These are phyloP conservation scores for Poeciliopsis prolifica DNA, from an alignment of 2,113 vertebrate species.

Conservation along the genomic window DNA sequence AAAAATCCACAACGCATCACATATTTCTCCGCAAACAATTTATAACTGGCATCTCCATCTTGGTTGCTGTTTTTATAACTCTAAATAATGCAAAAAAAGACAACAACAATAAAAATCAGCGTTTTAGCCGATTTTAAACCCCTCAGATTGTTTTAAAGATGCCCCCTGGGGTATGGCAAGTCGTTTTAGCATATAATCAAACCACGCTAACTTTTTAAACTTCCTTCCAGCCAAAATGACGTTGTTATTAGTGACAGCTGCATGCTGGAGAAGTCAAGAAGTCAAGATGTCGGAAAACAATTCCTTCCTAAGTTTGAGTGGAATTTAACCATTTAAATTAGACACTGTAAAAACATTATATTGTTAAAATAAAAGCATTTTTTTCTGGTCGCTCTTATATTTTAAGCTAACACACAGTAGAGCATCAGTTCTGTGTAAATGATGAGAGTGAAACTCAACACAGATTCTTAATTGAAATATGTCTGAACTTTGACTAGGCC, in stretches of 20 bases:
- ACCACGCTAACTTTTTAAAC: not conserved
- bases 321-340: not conserved
- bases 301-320: not conserved
- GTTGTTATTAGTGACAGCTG: not conserved
- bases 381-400: not conserved
- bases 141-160: not conserved
- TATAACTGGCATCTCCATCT: constrained; percentile 31
- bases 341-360: not conserved
- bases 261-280: too few relatives aligned
- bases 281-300: not conserved
- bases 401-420: not conserved
- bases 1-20: constrained; percentile 65
- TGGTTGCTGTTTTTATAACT: constrained; percentile 5
- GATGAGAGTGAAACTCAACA: not conserved
- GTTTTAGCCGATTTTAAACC: constrained; percentile 40
- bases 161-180: not conserved
- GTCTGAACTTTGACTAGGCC: not conserved
- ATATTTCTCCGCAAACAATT: constrained; percentile 36
- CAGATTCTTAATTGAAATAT: not conserved
- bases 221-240: not conserved
- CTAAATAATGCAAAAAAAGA: constrained; percentile 14
- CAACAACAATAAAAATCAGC: not conserved
- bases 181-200: not conserved
- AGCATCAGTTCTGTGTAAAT: not conserved
- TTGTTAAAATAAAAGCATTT: not conserved